Percentiles rank a stretch among this genome's conserved stretches.
Conservation (phyloP, 2,113 vertebrate genomes). For the Semicossyphus pulcher region DNA sequence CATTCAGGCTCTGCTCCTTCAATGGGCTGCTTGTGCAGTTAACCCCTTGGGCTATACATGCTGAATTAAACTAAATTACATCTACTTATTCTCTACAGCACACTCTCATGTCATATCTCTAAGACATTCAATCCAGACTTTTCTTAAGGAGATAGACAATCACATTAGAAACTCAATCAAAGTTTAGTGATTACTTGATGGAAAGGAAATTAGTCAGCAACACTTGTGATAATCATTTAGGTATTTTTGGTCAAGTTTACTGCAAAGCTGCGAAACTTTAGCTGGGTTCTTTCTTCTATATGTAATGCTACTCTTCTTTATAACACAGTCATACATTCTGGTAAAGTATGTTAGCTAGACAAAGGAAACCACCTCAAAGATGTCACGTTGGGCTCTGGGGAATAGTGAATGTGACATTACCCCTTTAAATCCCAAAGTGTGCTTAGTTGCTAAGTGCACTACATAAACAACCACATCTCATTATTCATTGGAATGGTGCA, state of each 20-base stretch:
- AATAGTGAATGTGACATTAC: too few species aligned
- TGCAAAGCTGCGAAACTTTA: not conserved
- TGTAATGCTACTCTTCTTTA: not conserved
- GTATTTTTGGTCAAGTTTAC: not conserved
- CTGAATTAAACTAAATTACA: not conserved
- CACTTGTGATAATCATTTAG: not conserved
- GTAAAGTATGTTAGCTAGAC: too few species aligned
- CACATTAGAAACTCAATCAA: not conserved
- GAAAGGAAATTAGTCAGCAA: not conserved
- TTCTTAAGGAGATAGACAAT: not conserved
- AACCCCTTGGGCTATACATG: constrained; percentile 30
- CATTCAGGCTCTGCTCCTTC: constrained; percentile 45
- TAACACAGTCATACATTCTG: not conserved
- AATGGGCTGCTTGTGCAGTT: constrained; percentile 20
- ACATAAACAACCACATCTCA: too few species aligned
- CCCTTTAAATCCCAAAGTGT: too few species aligned
- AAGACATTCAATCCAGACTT: not conserved
- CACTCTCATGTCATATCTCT: not conserved
- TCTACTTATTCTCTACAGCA: not conserved
- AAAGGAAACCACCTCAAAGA: too few species aligned
- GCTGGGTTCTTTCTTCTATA: not conserved
- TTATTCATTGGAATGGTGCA: not conserved
- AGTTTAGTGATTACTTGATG: too few species aligned
- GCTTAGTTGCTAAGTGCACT: too few species aligned
- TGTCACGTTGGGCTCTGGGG: too few species aligned